phyloP scores from a whole-genome alignment of 2,797 vertebrate species.

The Nasua narica region DNA sequence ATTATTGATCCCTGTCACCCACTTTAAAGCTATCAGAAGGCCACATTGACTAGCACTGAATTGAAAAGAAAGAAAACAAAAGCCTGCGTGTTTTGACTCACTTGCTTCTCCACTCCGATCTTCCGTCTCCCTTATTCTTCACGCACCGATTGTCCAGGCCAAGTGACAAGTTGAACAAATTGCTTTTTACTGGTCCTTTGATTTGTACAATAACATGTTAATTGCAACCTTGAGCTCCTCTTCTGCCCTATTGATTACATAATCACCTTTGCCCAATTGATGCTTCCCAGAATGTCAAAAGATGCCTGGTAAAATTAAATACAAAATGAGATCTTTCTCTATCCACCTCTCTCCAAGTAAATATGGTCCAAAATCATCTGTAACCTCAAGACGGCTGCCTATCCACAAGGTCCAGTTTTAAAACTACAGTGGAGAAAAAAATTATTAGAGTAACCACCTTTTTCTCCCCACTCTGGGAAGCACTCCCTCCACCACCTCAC shows the following conservation, averaged over 20 bases:
- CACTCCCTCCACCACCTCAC: not conserved
- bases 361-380: conserved; percentile 6
- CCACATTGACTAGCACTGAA: not conserved
- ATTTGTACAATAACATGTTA: conserved; percentile 71
- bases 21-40: conserved; percentile 37
- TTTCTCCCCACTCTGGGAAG: not conserved
- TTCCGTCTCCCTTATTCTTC: conserved; percentile 44
- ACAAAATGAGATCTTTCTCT: conserved; percentile 36
- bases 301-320: conserved; percentile 57
- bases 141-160: not conserved
- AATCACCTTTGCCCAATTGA: conserved; percentile 63
- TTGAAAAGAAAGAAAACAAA: conserved; percentile 59
- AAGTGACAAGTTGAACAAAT: conserved; percentile 48
- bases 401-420: not conserved
- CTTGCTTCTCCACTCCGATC: conserved; percentile 42
- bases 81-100: conserved; percentile 41
- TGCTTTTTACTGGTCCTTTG: conserved; percentile 65
- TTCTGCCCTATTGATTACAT: conserved; percentile 64
- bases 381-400: conserved; percentile 28
- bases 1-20: conserved; percentile 63
- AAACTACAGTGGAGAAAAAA: conserved; percentile 4
- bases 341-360: not conserved
- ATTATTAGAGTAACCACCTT: not conserved
- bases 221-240: conserved; percentile 57
- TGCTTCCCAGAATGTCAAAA: conserved; percentile 54